Percentiles rank a stretch among this genome's conserved stretches.
These are phyloP conservation scores for Nymphalis urticae DNA, from an alignment of 2,888 invertebrate genomes.

Conservation along the genomic window DNA sequence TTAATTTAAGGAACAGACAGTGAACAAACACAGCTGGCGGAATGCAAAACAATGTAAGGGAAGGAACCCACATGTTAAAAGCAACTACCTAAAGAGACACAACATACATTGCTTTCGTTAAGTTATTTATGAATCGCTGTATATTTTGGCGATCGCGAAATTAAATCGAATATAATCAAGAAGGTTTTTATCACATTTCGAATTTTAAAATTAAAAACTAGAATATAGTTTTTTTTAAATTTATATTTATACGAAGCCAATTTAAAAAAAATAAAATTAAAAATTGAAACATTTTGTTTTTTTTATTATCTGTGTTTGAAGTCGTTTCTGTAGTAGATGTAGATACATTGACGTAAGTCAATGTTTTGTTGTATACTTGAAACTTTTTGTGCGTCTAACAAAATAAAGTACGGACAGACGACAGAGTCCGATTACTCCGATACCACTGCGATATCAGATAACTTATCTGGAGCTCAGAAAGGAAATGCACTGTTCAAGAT, in stretches of 20 bases:
- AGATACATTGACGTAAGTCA: background rate
- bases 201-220: background rate
- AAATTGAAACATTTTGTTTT: too few species aligned
- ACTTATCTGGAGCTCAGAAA: constrained; percentile 56
- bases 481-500: constrained; percentile 59
- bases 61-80: constrained; percentile 44
- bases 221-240: too few species aligned
- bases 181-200: background rate
- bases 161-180: background rate
- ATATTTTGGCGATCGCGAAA: constrained; percentile 17
- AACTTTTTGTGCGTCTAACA: constrained; percentile 23
- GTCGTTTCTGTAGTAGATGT: too few species aligned
- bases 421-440: constrained; percentile 55
- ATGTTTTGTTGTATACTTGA: background rate
- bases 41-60: constrained; percentile 76
- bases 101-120: constrained; percentile 27
- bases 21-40: constrained; percentile 79
- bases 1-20: constrained; percentile 77
- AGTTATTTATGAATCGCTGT: constrained; percentile 25
- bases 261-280: too few species aligned
- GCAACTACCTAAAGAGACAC: constrained; percentile 27
- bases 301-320: too few species aligned
- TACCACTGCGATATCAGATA: constrained; percentile 72
- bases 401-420: constrained; percentile 52
- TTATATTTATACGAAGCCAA: too few species aligned